These are phyloP conservation scores for Oncopeltus fasciatus DNA, from an alignment of 1,140 invertebrate genomes.

Conservation along the genomic window DNA sequence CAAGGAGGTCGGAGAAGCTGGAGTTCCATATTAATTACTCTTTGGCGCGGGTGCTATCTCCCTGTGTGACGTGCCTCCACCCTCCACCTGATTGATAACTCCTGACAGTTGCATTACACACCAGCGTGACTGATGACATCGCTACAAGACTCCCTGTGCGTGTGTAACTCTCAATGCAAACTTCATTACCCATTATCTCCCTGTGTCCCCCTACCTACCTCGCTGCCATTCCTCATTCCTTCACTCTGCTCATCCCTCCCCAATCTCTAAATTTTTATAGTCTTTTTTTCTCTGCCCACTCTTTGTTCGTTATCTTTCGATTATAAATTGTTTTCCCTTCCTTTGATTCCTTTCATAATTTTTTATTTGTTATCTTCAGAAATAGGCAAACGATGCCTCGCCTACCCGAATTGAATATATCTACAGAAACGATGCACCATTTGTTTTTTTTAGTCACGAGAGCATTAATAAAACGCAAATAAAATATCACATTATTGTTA, in stretches of 20 bases:
- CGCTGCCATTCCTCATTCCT: constrained; percentile 5
- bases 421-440: too few relatives aligned
- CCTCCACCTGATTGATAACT: not conserved
- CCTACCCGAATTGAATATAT: too few relatives aligned
- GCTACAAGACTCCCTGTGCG: not conserved
- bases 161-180: not conserved
- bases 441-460: too few relatives aligned
- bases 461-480: too few relatives aligned
- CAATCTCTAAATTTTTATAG: too few relatives aligned
- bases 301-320: not conserved
- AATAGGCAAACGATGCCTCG: too few relatives aligned
- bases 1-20: too few relatives aligned
- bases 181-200: constrained; percentile 8
- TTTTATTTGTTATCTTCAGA: too few relatives aligned
- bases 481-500: too few relatives aligned
- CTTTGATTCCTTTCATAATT: too few relatives aligned
- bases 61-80: not conserved
- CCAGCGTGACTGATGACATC: not conserved
- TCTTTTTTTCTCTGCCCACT: too few relatives aligned
- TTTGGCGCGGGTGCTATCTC: not conserved
- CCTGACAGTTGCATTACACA: constrained; percentile 1
- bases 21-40: not conserved
- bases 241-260: not conserved
- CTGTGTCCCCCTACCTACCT: not conserved
- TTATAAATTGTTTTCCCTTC: too few relatives aligned